Evolutionary conservation across 2,113 vertebrate genomes (phyloP).

Genomic region (Ascaphus truei): DNA sequence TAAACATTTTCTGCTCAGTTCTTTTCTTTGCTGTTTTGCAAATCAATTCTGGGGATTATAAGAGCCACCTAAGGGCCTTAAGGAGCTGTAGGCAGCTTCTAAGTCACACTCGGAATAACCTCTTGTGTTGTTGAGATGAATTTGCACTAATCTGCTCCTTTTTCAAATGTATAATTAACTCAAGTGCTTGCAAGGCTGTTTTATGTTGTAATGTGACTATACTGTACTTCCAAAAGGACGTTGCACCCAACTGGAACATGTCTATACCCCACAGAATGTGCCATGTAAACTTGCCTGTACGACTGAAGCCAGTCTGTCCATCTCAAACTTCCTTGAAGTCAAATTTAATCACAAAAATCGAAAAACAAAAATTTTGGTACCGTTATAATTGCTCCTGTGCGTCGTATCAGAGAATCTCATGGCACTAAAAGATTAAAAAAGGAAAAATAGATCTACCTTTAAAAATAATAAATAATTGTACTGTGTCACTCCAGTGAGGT

Average conservation of each 20-base stretch:
- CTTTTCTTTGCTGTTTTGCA: not conserved
- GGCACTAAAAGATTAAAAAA: no score
- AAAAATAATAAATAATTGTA: no score
- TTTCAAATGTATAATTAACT: slow-evolving; percentile 11
- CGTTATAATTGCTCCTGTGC: no score
- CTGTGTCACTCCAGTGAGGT: no score
- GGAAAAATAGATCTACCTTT: no score
- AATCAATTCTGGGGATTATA: not conserved
- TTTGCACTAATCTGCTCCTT: not conserved
- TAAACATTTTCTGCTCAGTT: not conserved
- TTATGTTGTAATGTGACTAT: not conserved
- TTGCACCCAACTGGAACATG: not conserved
- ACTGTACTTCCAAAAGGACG: not conserved
- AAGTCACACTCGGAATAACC: not conserved
- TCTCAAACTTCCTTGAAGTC: no score
- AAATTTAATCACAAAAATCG: no score
- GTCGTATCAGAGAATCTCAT: no score
- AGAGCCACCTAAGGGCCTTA: not conserved
- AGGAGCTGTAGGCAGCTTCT: not conserved
- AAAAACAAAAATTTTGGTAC: no score
- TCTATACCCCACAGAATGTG: not conserved
- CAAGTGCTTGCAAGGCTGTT: not conserved
- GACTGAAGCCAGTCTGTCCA: no score
- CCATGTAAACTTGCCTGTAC: no score
- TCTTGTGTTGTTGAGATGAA: not conserved